phyloP scores from a whole-genome alignment of 2,888 invertebrate genomes.

The Drosophila parthenogenetica region DNA sequence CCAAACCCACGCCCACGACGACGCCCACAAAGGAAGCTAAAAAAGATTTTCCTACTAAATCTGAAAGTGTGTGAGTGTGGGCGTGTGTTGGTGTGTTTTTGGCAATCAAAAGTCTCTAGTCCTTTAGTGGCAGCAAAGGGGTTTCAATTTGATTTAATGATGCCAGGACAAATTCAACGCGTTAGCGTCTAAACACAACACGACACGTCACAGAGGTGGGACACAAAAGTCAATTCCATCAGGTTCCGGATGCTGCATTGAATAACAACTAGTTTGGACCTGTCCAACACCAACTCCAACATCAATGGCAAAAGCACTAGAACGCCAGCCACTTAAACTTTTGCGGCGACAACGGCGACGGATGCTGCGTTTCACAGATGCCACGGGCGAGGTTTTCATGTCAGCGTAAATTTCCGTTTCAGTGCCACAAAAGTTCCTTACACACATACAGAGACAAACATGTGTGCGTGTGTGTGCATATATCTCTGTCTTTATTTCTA shows the following conservation, averaged over 20 bases:
- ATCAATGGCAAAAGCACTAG: constrained; percentile 20
- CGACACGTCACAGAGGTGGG: constrained; percentile 41
- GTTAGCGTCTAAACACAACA: constrained; percentile 50
- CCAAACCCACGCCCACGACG: constrained; percentile 4
- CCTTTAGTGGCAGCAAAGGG: constrained; percentile 67
- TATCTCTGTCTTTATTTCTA: neutral
- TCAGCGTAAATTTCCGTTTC: constrained; percentile 78
- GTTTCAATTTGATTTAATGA: constrained; percentile 80
- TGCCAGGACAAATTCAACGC: constrained; percentile 77
- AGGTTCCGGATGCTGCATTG: constrained; percentile 78
- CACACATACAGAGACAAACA: constrained; percentile 8
- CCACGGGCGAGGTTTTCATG: constrained; percentile 76
- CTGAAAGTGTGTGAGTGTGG: neutral
- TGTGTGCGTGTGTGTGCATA: constrained; percentile 14
- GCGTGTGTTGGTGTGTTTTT: constrained; percentile 29
- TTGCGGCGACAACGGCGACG: constrained; percentile 53
- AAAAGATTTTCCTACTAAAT: constrained; percentile 13
- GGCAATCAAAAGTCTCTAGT: constrained; percentile 72
- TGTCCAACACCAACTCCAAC: constrained; percentile 11
- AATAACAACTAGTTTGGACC: constrained; percentile 72
- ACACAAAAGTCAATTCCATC: constrained; percentile 78
- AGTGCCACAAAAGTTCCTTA: constrained; percentile 57
- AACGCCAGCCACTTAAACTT: constrained; percentile 66
- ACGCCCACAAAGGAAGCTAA: constrained; percentile 8
- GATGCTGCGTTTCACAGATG: constrained; percentile 72